phyloP scores from a whole-genome alignment of 2,113 vertebrate genomes.

The Sapayoa aenigma region DNA sequence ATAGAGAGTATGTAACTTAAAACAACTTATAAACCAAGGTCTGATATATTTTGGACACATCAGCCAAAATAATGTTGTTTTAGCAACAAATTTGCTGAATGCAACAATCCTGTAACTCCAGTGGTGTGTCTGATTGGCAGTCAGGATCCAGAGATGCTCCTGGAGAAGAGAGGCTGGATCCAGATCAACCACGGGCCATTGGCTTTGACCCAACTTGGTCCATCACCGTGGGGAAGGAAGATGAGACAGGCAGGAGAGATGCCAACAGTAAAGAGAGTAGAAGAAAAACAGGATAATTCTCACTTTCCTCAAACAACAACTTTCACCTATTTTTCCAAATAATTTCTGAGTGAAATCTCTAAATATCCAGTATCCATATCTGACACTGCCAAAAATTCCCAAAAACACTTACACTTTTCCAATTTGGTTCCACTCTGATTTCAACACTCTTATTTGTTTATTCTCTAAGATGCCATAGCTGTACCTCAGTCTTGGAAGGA shows the following conservation, averaged over 20 bases:
- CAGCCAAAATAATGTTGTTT: background rate
- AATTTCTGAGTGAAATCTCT: background rate
- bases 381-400: background rate
- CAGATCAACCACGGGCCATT: accelerated
- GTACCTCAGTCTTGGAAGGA: background rate
- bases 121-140: background rate
- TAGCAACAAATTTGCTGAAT: background rate
- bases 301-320: background rate
- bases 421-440: background rate
- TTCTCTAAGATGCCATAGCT: background rate
- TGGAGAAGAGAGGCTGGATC: background rate
- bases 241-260: background rate
- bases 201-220: background rate
- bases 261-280: background rate
- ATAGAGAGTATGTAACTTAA: background rate
- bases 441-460: background rate
- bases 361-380: background rate
- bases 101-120: background rate
- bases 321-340: background rate
- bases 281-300: background rate
- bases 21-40: background rate
- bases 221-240: background rate
- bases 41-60: background rate
- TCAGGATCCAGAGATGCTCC: background rate
- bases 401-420: background rate